Conservation (phyloP, 2,113 vertebrate species). For the Cathartes aura region DNA sequence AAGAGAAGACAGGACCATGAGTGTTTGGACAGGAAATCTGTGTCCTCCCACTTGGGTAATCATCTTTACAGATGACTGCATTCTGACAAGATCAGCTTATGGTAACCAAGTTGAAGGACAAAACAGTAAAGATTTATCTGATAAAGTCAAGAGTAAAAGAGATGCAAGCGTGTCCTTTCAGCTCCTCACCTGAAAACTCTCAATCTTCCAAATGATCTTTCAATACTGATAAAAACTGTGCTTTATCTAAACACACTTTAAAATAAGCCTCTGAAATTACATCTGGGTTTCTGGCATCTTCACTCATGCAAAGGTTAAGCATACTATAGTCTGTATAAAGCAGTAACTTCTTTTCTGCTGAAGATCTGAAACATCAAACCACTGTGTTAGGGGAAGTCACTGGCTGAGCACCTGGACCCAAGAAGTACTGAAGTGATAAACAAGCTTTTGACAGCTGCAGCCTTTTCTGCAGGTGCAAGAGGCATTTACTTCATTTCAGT, state of each 20-base stretch:
- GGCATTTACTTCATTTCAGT: neutral
- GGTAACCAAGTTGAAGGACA: neutral
- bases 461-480: constrained; percentile 38
- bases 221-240: neutral
- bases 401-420: constrained; percentile 20
- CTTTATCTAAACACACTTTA: neutral
- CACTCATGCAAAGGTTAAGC: neutral
- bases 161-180: neutral
- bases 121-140: neutral
- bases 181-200: neutral
- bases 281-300: neutral
- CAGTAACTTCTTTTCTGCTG: neutral
- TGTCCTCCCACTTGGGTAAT: neutral
- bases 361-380: neutral
- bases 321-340: neutral
- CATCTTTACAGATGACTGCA: neutral
- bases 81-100: neutral
- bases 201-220: neutral
- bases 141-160: neutral
- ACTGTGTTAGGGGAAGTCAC: neutral
- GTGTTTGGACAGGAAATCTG: neutral
- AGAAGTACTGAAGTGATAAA: neutral
- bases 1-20: neutral
- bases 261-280: neutral
- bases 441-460: constrained; percentile 35